Percentiles rank a stretch among this genome's conserved stretches.
Conservation (phyloP, 2,888 invertebrate genomes). For the Heliconius ismenius region DNA sequence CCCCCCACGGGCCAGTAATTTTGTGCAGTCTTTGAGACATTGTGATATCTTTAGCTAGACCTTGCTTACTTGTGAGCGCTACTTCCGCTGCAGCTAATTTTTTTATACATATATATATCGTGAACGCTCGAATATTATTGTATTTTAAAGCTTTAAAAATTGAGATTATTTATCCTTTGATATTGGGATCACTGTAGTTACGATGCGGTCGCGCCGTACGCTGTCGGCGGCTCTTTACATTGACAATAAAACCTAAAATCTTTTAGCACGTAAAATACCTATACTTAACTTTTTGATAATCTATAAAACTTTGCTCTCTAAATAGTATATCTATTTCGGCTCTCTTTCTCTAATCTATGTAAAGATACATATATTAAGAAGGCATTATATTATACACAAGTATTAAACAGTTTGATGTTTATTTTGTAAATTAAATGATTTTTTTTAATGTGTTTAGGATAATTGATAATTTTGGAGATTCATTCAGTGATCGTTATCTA, state of each 20-base stretch:
- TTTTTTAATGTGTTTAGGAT: constrained; percentile 27
- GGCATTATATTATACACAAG: constrained; percentile 33
- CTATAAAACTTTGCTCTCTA: constrained; percentile 68
- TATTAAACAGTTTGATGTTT: constrained; percentile 28
- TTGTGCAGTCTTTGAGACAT: constrained; percentile 77
- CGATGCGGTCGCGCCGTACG: constrained; percentile 46
- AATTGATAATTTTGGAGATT: constrained; percentile 33
- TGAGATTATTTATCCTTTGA: constrained; percentile 79
- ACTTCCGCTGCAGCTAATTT: constrained; percentile 61
- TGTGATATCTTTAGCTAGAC: constrained; percentile 76
- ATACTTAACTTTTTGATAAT: constrained; percentile 38
- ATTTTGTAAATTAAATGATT: constrained; percentile 24
- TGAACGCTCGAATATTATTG: constrained; percentile 58
- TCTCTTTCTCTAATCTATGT: constrained; percentile 55
- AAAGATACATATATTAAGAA: constrained; percentile 18
- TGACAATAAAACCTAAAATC: constrained; percentile 67
- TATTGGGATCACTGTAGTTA: constrained; percentile 62
- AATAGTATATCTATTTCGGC: constrained; percentile 51
- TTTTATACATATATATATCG: constrained; percentile 40
- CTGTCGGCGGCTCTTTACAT: constrained; percentile 56
- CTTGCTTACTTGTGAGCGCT: constrained; percentile 49
- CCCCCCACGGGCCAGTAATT: constrained; percentile 76
- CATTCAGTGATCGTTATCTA: constrained; percentile 39
- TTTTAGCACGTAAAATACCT: constrained; percentile 49
- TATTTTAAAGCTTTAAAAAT: constrained; percentile 77